Evolutionary conservation across 2,888 invertebrate genomes (phyloP), one percentile per base, ranked within the genome.

Genomic region (Torymus texanus): DNA sequence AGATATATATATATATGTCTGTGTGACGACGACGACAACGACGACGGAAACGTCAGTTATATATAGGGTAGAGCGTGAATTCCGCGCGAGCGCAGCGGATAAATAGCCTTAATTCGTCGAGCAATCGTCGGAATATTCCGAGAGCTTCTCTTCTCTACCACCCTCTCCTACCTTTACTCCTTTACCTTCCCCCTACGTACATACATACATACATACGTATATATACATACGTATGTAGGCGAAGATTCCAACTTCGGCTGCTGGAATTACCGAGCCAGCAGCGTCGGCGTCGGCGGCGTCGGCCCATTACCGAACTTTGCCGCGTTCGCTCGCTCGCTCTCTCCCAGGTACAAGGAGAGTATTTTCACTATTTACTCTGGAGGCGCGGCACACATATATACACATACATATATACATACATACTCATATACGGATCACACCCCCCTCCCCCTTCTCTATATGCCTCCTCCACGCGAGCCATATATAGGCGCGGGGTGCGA

Each of bases 331-430:
- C 5, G 41, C 41, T 41, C 41, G 41, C 5, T 3, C 2, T 3
- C 3, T 3, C 29, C 0, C 41, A 41, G 41, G 84, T 84, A 84
- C 83, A 84, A 83, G 83, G 82, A 21, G 21, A 85, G 84, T 87
- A 87, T 88, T 88, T 87, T 87, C 85, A 86, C 87, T 88, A 87
- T 85, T 84, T 77, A 51, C 71, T 58, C 70, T 65, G 70, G 65
- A 77, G 77, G 77, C 77, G 77, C 77, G 82, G 72, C 65, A 41
- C 41, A 41, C 41, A 41, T 41, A 41, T 41, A 41, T 8, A 29
- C 29, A 5, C 29, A 29, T 5, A 29, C 29, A 29, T 29, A 29
- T 4, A 29, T 29, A 29, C 29, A 4, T 29, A 29, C 5, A 29
- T 29, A 29, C 5, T 5, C 29, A 29, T 29, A 29, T 5, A 5